Percentiles rank a stretch among this genome's conserved stretches.
Evolutionary conservation across 2,797 vertebrate species (phyloP).

Genomic region (Pseudochromis fuscus): DNA sequence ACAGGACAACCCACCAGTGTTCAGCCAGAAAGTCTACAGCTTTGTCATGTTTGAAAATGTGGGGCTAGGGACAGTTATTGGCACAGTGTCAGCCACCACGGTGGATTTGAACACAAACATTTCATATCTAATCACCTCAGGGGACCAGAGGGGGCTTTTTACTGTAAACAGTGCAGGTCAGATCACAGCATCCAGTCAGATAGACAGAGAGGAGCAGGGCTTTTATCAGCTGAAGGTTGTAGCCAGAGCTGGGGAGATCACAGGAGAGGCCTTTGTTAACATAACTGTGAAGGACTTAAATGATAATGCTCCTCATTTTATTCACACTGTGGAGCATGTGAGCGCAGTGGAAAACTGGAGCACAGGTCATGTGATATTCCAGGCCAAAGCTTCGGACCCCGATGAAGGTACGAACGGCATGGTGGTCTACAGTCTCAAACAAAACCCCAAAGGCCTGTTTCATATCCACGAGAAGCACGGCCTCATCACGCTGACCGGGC

Average conservation of each 20-base stretch:
- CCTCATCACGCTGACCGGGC: conserved; percentile 89
- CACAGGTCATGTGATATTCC: conserved; percentile 94
- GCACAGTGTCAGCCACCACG: conserved; percentile 92
- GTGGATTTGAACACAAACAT: conserved; percentile 97
- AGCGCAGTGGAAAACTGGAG: conserved; percentile 98
- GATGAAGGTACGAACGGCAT: conserved; percentile 93
- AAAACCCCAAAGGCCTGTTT: conserved; percentile 93
- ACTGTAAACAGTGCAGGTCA: conserved; percentile 87
- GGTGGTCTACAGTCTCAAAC: conserved; percentile 93
- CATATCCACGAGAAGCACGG: conserved; percentile 91
- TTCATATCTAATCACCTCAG: conserved; percentile 94
- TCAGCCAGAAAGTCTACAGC: conserved; percentile 91
- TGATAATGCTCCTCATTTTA: conserved; percentile 94
- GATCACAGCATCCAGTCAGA: conserved; percentile 89
- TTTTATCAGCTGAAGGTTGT: conserved; percentile 96
- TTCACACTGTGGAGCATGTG: conserved; percentile 91
- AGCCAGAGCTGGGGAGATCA: conserved; percentile 92
- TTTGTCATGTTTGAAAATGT: conserved; percentile 99
- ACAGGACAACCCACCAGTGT: conserved; percentile 95
- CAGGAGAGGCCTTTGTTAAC: conserved; percentile 93
- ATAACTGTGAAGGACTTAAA: conserved; percentile 97
- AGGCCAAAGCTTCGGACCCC: conserved; percentile 92
- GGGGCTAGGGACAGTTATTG: conserved; percentile 88
- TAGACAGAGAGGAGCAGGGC: conserved; percentile 94
- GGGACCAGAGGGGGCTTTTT: conserved; percentile 94